Percentiles rank a stretch among this genome's conserved stretches.
Evolutionary conservation across 2,888 invertebrate genomes (phyloP).

Genomic region (Ypsolopha sequella): DNA sequence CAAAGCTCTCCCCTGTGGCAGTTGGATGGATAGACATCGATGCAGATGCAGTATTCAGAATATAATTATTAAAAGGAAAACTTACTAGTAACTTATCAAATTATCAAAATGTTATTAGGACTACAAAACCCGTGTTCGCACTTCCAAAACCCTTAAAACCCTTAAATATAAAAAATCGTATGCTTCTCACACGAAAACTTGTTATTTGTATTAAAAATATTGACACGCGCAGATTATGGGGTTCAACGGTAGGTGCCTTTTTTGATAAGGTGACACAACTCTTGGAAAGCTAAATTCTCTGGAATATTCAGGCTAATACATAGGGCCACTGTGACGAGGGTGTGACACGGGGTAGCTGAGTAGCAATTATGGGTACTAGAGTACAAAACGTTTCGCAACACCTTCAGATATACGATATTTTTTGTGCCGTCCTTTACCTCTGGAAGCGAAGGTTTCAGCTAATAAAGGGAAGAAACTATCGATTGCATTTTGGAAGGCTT

Average conservation of each 20-base stretch:
- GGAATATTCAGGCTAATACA: slow-evolving; percentile 36
- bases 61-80: too few species aligned
- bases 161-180: neutral
- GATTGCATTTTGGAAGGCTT: too few species aligned
- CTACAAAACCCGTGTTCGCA: too few species aligned
- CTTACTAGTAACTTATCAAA: too few species aligned
- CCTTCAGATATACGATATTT: slow-evolving; percentile 6
- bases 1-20: too few species aligned
- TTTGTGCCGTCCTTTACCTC: neutral
- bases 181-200: neutral
- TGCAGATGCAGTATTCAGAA: too few species aligned
- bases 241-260: neutral
- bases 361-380: slow-evolving; percentile 38
- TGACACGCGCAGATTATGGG: slow-evolving; percentile 5
- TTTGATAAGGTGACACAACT: slow-evolving; percentile 3
- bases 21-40: too few species aligned
- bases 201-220: slow-evolving; percentile 8
- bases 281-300: slow-evolving; percentile 18
- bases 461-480: too few species aligned
- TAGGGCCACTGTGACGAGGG: slow-evolving; percentile 39
- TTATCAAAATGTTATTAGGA: too few species aligned
- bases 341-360: slow-evolving; percentile 43
- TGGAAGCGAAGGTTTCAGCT: too few species aligned
- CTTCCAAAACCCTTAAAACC: too few species aligned
- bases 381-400: slow-evolving; percentile 9